These are phyloP conservation scores for Drosophila nebulosa DNA, from an alignment of 1,140 invertebrate species.

Conservation along the genomic window DNA sequence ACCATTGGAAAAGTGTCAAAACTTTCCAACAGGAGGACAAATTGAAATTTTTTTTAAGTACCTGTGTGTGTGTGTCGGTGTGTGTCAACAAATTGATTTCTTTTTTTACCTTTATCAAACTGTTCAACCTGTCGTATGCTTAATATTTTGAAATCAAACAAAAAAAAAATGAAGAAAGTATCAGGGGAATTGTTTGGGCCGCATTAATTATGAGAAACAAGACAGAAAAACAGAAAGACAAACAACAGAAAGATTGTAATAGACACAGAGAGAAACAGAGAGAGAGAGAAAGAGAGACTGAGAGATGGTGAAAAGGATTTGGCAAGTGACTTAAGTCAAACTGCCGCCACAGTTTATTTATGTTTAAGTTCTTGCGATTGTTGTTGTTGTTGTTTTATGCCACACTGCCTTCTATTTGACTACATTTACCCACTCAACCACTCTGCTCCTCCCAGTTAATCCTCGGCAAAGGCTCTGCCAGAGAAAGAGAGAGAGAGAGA, in stretches of 20 bases:
- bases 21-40: slow-evolving; percentile 36
- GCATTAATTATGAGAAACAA: not conserved
- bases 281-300: not conserved
- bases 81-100: slow-evolving; percentile 5
- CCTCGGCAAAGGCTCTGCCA: not conserved
- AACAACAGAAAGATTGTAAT: not conserved
- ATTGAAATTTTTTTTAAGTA: slow-evolving; percentile 44
- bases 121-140: slow-evolving; percentile 27
- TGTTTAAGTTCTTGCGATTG: slow-evolving; percentile 17
- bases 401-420: not conserved
- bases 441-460: not conserved
- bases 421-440: not conserved
- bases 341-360: slow-evolving; percentile 36
- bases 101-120: slow-evolving; percentile 31
- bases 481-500: too few species aligned
- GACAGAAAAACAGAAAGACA: not conserved
- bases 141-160: not conserved
- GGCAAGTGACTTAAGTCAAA: not conserved
- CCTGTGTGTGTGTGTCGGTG: not conserved
- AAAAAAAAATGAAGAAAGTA: not conserved
- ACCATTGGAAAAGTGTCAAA: slow-evolving; percentile 27
- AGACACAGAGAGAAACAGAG: not conserved
- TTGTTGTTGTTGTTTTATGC: slow-evolving; percentile 18
- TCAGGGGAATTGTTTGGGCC: not conserved
- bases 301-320: not conserved